phyloP scores from a whole-genome alignment of 2,888 invertebrate species.

The Lingula anatina region DNA sequence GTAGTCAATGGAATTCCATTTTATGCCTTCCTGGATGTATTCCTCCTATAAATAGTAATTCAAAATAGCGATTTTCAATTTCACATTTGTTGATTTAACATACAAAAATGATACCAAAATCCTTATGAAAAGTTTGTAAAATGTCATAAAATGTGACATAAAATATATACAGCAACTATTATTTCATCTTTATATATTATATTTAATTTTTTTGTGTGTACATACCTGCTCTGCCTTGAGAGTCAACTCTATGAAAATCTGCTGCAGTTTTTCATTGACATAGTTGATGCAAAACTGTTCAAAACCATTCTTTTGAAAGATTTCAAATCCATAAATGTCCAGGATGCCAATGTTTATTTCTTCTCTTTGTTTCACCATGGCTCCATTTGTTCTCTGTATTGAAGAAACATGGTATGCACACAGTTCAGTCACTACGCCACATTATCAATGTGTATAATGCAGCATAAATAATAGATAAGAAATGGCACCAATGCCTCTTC shows the following conservation, averaged over 20 bases:
- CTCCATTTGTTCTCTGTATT: slow-evolving; percentile 60
- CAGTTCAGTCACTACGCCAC: not conserved
- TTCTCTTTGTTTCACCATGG: slow-evolving; percentile 58
- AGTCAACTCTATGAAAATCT: slow-evolving; percentile 68
- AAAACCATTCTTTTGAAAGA: slow-evolving; percentile 66
- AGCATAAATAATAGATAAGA: not conserved
- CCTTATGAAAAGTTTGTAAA: slow-evolving; percentile 1
- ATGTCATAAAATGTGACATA: not conserved
- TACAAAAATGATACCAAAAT: not conserved
- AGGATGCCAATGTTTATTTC: slow-evolving; percentile 61
- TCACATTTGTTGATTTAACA: not conserved
- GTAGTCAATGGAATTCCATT: slow-evolving; percentile 65
- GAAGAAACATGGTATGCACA: slow-evolving; percentile 13
- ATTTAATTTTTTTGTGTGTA: too few species aligned
- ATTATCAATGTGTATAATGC: not conserved
- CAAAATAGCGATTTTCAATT: not conserved
- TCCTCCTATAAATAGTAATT: slow-evolving; percentile 58
- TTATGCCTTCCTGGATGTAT: slow-evolving; percentile 64
- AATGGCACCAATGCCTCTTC: too few species aligned
- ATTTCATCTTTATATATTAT: too few species aligned
- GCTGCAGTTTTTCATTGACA: slow-evolving; percentile 68
- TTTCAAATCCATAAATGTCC: slow-evolving; percentile 70
- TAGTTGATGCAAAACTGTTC: slow-evolving; percentile 70
- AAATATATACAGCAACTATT: too few species aligned
- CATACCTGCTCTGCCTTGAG: slow-evolving; percentile 65